Base-by-base conservation (phyloP, 2,797 vertebrate genomes). In the Psittacula echo region DNA sequence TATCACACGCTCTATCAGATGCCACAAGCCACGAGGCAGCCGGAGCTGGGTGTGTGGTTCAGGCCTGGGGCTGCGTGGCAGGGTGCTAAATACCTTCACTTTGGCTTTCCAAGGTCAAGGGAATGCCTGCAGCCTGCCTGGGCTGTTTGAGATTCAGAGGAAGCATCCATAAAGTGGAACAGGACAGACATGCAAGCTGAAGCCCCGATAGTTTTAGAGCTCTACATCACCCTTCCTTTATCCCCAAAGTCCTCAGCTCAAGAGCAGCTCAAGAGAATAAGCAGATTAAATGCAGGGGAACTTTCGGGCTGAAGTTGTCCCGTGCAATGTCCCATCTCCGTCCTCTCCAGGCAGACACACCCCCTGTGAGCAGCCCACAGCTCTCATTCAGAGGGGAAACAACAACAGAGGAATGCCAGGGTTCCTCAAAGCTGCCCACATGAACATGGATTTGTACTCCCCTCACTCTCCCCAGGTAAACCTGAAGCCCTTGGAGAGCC, bases 371-470 rank as follows among this genome's bases (percentile, higher is more conserved):
- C 58, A 37, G 34, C 58, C 58, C 58, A 37, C 34, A 26, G 34
- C 58, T 26, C 58, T 47, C 37, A 8, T 41, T 58, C 34, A 60
- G 10, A 66, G 50, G 19, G 9, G 10, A 22, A 62, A 47, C 47
- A 19, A 13, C 27, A 44, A 18, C 5, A 29, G 15, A 29, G 44
- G 15, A 4, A 29, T 27, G n/a, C 3, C 58, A 65, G 71, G 21
- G 62, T 8, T 30, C 60, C 45, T 45, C 45, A 39, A 8, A 66
- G n/a, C 34, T 32, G 5, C 71, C 45, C 67, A 19, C 44, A 72
- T 4, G 0, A 5, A 1, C 3, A 5, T 7, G 1, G 8, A 50
- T 51, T 32, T 32, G 18, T 11, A 21, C 3, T 8, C 21, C 17
- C 22, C 20, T 58, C 50, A 0, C 10, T 44, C n/a, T 44, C 34